These are phyloP conservation scores for Choristoneura rosaceana DNA, from an alignment of 2,888 invertebrate species.

Conservation along the genomic window DNA sequence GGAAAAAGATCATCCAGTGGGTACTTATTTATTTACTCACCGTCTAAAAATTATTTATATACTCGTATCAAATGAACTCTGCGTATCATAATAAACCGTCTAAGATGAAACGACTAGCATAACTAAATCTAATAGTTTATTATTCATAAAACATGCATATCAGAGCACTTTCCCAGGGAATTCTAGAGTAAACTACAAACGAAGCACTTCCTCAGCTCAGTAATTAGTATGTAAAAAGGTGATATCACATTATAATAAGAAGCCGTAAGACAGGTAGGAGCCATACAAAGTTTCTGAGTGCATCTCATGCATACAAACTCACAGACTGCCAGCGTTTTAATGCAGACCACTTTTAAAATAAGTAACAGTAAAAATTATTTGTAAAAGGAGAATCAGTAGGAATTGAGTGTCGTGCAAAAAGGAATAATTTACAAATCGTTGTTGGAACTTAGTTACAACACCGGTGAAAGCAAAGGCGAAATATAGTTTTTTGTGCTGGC, in stretches of 20 bases:
- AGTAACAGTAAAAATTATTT: neutral
- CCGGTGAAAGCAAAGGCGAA: too few relatives aligned
- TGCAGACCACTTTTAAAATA: too few relatives aligned
- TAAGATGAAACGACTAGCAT: neutral
- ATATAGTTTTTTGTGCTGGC: too few relatives aligned
- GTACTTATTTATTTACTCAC: too few relatives aligned
- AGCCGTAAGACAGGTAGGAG: slow-evolving; percentile 7
- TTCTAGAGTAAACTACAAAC: slow-evolving; percentile 2
- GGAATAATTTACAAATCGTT: too few relatives aligned
- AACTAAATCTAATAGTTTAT: neutral
- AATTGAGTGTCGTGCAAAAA: too few relatives aligned
- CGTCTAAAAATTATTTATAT: neutral
- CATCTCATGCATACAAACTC: slow-evolving; percentile 31
- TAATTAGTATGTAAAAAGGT: slow-evolving; percentile 27
- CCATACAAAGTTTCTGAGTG: slow-evolving; percentile 9
- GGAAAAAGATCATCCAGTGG: too few relatives aligned
- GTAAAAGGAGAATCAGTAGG: too few relatives aligned
- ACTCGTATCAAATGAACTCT: neutral
- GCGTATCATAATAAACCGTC: neutral
- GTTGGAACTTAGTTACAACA: too few relatives aligned
- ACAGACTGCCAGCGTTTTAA: neutral
- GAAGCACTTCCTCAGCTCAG: neutral
- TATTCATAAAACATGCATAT: slow-evolving; percentile 9
- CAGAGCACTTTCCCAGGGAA: neutral
- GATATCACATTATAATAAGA: slow-evolving; percentile 16